These are phyloP conservation scores for Solea solea DNA, from an alignment of 2,113 vertebrate species.

Conservation along the genomic window DNA sequence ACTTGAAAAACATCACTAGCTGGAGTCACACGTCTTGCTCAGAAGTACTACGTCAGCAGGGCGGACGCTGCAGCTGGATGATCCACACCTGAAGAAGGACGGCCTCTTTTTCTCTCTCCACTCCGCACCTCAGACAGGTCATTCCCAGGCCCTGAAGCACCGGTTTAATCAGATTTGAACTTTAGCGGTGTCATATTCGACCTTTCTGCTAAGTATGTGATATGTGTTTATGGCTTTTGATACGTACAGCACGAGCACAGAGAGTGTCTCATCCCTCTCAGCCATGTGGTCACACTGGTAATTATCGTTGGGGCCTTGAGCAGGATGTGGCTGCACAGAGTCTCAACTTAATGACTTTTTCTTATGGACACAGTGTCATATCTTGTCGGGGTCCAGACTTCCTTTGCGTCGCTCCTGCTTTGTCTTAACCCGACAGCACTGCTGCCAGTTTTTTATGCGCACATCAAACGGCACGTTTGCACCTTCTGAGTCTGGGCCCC, in stretches of 20 bases:
- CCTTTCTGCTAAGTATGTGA: conserved; percentile 12
- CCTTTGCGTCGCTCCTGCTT: conserved; percentile 57
- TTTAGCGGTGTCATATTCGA: conserved; percentile 20
- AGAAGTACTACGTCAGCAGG: conserved; percentile 29
- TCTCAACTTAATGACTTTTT: conserved; percentile 62
- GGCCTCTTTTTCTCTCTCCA: not conserved
- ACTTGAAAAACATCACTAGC: conserved; percentile 14
- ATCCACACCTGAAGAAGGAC: conserved; percentile 12
- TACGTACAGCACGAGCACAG: conserved; percentile 10
- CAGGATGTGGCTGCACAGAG: conserved; percentile 56
- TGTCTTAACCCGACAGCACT: conserved; percentile 43
- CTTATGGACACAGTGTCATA: conserved; percentile 62
- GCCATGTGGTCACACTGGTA: conserved; percentile 45
- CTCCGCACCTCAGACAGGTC: conserved; percentile 4
- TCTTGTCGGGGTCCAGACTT: conserved; percentile 68
- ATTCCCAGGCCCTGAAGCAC: conserved; percentile 22
- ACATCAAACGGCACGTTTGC: conserved; percentile 54
- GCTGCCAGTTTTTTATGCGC: conserved; percentile 46
- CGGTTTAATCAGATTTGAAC: conserved; percentile 32
- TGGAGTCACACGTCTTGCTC: conserved; percentile 19
- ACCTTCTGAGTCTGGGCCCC: conserved; percentile 32
- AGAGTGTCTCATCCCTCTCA: conserved; percentile 36
- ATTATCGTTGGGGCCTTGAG: conserved; percentile 47
- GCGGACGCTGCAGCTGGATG: conserved; percentile 16
- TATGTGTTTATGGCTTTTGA: conserved; percentile 28